Evolutionary conservation across 53 echinoderm and acorn worm species (phyloP).

Genomic region (Antedon mediterranea): DNA sequence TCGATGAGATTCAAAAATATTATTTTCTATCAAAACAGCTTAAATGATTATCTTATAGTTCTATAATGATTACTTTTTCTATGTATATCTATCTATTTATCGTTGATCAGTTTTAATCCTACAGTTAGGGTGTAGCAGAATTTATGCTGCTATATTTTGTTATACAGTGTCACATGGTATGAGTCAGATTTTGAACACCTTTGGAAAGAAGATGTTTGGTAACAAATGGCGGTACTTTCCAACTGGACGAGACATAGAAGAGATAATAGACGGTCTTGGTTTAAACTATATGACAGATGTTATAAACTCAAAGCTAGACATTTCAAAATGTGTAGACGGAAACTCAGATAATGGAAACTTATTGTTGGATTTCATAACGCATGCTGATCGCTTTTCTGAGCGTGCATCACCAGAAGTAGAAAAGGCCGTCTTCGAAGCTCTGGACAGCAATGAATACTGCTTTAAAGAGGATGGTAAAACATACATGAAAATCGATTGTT

Average conservation of each 20-base stretch:
- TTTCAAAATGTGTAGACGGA: not conserved
- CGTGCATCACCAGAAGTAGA: not conserved
- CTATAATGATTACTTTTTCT: too few relatives aligned
- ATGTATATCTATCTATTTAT: too few relatives aligned
- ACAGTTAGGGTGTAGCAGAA: too few relatives aligned
- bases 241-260: not conserved
- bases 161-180: not conserved
- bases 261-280: not conserved
- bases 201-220: not conserved
- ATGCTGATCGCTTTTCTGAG: not conserved
- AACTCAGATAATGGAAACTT: not conserved
- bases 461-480: not conserved
- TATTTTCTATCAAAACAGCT: too few relatives aligned
- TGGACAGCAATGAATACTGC: not conserved
- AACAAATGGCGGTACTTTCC: not conserved
- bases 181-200: not conserved
- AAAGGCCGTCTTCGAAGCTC: not conserved
- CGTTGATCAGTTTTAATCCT: too few relatives aligned
- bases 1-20: too few relatives aligned
- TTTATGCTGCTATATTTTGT: not conserved
- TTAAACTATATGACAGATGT: not conserved
- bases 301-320: not conserved
- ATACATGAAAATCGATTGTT: not conserved
- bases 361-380: not conserved
- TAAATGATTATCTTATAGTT: too few relatives aligned